Base-by-base conservation (phyloP, 2,888 invertebrate species). In the Ophion ventricosus region DNA sequence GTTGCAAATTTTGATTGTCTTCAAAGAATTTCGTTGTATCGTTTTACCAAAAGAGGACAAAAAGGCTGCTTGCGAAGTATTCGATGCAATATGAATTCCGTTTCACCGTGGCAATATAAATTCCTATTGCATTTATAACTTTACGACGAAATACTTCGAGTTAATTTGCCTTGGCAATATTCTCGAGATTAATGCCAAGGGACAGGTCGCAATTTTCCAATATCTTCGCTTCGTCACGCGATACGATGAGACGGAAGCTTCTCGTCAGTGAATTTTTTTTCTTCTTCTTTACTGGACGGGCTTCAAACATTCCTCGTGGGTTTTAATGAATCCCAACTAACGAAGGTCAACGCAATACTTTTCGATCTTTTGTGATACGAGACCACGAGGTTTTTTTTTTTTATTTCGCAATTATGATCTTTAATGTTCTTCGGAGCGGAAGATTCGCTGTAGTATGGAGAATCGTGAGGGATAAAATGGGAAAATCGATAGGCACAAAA, bases 61-160 rank as follows among this genome's bases (percentile, higher is more conserved):
- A 17, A 2, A 14, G 17, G 17, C 14, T 49, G 4, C 14, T 14
- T 3, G 49, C 4, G 49, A 49, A 49, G 17, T 49, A 49, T 49
- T 49, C 43, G 10, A 14, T 11, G 11, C 43, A 43, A 14, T 43
- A 43, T 43, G 14, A 43, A 43, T 69, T 25, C 26, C 56, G 64
- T 74, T 56, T 49, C 29, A 63, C 43, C 63, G 63, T 49, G 64
- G 64, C 64, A 82, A 86, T 54, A 70, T 87, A 88, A 87, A 88
- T 87, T 86, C 83, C 83, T 86, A 89, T 87, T 87, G 83, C 80
- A 88, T 86, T 84, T 88, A 87, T 86, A 54, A 87, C 85, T 88
- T 89, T 83, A 69, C 75, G 72, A 70, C 61, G 76, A 84, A 87
- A 87, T 88, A 87, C 84, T 85, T 73, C 72, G 77, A 67, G 64